Percentiles rank a stretch among this genome's conserved stretches.
phyloP scores from a whole-genome alignment of 2,113 vertebrate species.

The Caracal caracal region DNA sequence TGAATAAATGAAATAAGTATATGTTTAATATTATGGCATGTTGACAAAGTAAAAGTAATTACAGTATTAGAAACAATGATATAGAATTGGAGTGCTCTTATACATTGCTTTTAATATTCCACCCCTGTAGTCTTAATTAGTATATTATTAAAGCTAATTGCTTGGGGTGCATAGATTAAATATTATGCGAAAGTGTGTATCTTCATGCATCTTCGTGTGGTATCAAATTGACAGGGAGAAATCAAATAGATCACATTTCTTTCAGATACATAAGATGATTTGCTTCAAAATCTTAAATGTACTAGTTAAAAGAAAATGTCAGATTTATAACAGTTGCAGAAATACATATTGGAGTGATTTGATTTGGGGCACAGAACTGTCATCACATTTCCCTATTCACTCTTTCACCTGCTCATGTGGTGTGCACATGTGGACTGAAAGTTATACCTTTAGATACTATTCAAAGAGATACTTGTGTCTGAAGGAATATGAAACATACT shows the following conservation, averaged over 20 bases:
- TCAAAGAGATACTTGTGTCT: conserved; percentile 24
- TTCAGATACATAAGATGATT: not conserved
- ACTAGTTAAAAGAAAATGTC: not conserved
- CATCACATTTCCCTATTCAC: conserved; percentile 40
- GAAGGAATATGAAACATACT: not conserved
- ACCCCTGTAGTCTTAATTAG: not conserved
- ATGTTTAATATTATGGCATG: not conserved
- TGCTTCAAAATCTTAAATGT: conserved; percentile 2
- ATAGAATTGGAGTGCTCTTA: not conserved
- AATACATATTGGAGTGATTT: conserved; percentile 48
- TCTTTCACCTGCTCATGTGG: conserved; percentile 35
- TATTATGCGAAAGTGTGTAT: not conserved
- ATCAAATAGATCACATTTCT: not conserved
- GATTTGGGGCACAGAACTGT: conserved; percentile 40
- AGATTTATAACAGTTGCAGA: not conserved
- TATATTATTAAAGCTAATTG: not conserved
- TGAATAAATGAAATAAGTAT: not conserved
- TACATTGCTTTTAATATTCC: not conserved
- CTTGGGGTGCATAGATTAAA: not conserved
- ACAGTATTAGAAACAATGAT: not conserved
- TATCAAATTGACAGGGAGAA: not conserved
- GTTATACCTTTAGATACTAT: not conserved
- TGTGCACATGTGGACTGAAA: not conserved
- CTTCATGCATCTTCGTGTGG: not conserved
- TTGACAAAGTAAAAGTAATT: not conserved